phyloP scores from a whole-genome alignment of 2,888 invertebrate genomes.

The Ornithoptera priamus region DNA sequence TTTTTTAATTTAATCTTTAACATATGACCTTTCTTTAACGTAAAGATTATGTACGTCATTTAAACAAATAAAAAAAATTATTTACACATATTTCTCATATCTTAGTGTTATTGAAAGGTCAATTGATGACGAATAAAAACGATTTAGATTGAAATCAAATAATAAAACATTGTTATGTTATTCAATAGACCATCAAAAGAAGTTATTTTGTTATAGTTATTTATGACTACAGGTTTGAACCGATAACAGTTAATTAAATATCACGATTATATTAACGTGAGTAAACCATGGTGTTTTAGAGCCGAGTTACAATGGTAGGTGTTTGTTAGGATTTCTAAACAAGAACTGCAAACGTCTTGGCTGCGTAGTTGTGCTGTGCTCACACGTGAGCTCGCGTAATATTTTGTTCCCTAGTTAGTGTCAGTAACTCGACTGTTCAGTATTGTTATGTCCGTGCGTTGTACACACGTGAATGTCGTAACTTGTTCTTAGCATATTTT shows the following conservation, averaged over 20 bases:
- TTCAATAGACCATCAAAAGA: neutral
- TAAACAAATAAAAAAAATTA: neutral
- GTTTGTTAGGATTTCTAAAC: conserved; percentile 1
- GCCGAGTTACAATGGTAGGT: conserved; percentile 2
- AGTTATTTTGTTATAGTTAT: neutral
- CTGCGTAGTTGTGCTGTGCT: conserved; percentile 11
- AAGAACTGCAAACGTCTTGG: neutral
- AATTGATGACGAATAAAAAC: neutral
- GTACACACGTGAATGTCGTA: neutral
- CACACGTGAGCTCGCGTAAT: conserved; percentile 8
- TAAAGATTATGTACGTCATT: neutral
- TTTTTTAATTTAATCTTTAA: neutral
- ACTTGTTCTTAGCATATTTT: neutral
- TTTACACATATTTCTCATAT: conserved; percentile 1
- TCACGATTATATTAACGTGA: conserved; percentile 7
- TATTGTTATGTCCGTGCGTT: conserved; percentile 16
- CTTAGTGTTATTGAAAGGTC: conserved; percentile 11
- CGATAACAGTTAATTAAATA: conserved; percentile 8
- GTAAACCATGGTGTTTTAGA: conserved; percentile 4
- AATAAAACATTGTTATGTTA: neutral
- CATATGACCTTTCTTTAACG: neutral
- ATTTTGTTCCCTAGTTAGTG: conserved; percentile 6
- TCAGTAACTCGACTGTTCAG: conserved; percentile 17
- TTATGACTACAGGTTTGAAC: neutral
- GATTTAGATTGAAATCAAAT: conserved; percentile 11